A percentile compares a stretch with the other conserved stretches of the same genome.
Evolutionary conservation across 2,113 vertebrate genomes (phyloP).

Genomic region (Arvicanthis niloticus): DNA sequence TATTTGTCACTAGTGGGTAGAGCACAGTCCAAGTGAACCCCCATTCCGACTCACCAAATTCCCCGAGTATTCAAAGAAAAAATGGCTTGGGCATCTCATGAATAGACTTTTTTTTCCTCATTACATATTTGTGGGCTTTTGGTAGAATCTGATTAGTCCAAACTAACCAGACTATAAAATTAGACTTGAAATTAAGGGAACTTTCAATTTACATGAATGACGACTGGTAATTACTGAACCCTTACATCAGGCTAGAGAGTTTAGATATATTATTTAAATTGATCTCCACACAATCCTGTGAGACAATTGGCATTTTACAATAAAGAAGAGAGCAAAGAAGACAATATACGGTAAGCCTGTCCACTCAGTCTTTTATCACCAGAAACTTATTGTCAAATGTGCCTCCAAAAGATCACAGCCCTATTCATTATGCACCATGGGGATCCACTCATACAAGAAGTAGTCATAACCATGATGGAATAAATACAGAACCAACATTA

Average conservation of each 20-base stretch:
- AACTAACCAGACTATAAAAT: neutral
- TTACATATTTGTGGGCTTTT: slow-evolving; percentile 30
- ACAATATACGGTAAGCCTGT: neutral
- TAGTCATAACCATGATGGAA: neutral
- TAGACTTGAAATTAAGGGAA: slow-evolving; percentile 39
- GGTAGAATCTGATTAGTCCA: neutral
- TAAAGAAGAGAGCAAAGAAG: neutral
- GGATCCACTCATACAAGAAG: neutral
- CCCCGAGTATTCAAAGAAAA: neutral
- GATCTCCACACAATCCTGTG: neutral
- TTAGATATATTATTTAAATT: slow-evolving; percentile 14
- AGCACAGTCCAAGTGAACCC: neutral
- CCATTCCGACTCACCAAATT: neutral
- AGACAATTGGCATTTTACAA: slow-evolving; percentile 3
- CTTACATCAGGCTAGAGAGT: neutral
- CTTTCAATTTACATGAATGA: slow-evolving; percentile 25
- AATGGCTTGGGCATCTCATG: neutral
- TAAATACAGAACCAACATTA: neutral
- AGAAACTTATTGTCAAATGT: neutral
- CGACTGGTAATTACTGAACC: neutral
- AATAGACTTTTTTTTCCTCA: slow-evolving; percentile 12
- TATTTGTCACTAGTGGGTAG: neutral
- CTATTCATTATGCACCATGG: neutral
- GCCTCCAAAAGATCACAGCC: neutral
- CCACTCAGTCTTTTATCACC: neutral